Base-by-base conservation (phyloP, 2,797 vertebrate species). In the Carduelis carduelis region DNA sequence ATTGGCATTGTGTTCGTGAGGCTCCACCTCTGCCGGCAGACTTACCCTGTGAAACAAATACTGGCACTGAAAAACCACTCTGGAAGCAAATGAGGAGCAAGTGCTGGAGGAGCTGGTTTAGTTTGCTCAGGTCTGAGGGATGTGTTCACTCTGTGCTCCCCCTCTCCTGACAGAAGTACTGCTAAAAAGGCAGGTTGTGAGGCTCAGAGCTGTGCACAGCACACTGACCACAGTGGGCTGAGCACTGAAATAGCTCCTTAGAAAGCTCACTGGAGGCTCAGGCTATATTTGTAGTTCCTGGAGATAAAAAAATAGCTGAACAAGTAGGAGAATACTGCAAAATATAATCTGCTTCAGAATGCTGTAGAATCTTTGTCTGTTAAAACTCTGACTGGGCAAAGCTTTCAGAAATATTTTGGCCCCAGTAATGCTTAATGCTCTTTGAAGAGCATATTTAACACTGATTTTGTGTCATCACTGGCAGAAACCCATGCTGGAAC, bases 21-120 rank as follows among this genome's bases (percentile, higher is more conserved):
- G 95, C 91, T 98, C 96, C 93, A 60, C 16, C 88, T 91, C 95
- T 93, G 69, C 90, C 63, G 43, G 47, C 91, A 63, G 85, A 76
- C 65, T 93, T 80, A 46, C 5, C 55, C 80, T 34, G 57, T 82
- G 89, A 89, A 88, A 87, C 20, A 44, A 89, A 74, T 34, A 50
- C 1, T 27, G 57, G 35, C 70, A 46, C 88, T 56, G 26, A 52
- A 68, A 83, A 83, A 3, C 5, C 22, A 8, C 53, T 64, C 64
- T 30, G 30, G 26, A 66, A 61, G 64, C 46, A 81, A 34, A 66
- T 2, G n/a, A 59, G 35, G 74, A 87, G 47, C 61, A 32, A 66
- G 92, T 43, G 71, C 70, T 68, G 57, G 75, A 63, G 75, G 59
- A 92, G 88, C 44, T 72, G 69, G 61, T 37, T 69, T 34, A 39